Evolutionary conservation across 2,888 invertebrate genomes (phyloP), one percentile per base, ranked within the genome.

Genomic region (Troglohyphantes excavatus): DNA sequence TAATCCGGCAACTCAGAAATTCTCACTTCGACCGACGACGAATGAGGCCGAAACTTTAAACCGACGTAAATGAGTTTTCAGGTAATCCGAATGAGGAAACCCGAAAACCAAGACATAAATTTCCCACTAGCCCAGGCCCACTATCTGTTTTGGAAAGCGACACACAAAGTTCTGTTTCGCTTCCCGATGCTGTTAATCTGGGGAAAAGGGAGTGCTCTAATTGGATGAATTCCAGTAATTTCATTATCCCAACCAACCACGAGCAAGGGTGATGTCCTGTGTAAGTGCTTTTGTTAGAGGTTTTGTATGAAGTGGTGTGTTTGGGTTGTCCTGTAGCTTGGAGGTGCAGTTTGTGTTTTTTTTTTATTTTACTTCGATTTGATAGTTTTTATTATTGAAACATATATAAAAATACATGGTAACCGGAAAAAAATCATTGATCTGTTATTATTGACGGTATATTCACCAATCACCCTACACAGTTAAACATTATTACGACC

Each of bases 161-260:
- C 78, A 43, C 43, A 78, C 39, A 78, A 65, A 78, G 23, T 21
- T 17, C 23, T 17, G 78, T 65, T 78, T 78, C 63, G 65, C 39
- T 78, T 63, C 65, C 63, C 19, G 63, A 63, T 27, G 63, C 78
- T 33, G 78, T 78, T 78, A 78, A 78, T 78, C 78, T 78, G 39
- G 63, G 26, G 33, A 21, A 39, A n/a, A 63, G 33, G 63, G 65
- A 65, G 21, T 43, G 26, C 63, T 63, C 63, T 78, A 78, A 78
- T 78, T 78, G 78, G 78, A 78, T 33, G 65, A n/a, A 29, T 65
- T 78, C 65, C 78, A 78, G 65, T 78, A 78, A 78, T 78, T 78
- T 63, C 78, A 78, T 78, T 78, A 78, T 11, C 21, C 11, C 33
- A 33, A 39, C 43, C 39, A 78, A 63, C 63, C 26, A 21, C 61